A percentile compares a stretch with the other conserved stretches of the same genome.
These are phyloP conservation scores for Platalea minor DNA, from an alignment of 2,797 vertebrate genomes.

Conservation along the genomic window DNA sequence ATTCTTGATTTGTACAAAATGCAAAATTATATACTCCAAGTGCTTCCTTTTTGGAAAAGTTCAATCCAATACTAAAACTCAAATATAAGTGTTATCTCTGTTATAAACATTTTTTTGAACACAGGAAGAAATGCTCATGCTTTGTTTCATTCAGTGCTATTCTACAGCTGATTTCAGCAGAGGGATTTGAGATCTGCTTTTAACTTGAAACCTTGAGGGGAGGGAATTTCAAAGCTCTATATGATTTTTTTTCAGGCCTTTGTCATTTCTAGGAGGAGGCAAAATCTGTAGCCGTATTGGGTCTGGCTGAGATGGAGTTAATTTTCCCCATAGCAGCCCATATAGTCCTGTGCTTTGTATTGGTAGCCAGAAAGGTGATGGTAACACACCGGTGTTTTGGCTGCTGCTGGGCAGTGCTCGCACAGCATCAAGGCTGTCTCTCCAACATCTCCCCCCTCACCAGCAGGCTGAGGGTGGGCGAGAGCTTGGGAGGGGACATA, in stretches of 20 bases:
- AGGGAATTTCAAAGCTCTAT: not conserved
- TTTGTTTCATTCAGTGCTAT: not conserved
- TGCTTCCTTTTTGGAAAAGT: not conserved
- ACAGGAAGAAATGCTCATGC: not conserved
- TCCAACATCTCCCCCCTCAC: not conserved
- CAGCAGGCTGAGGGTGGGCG: not conserved
- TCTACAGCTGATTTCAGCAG: constrained; percentile 36
- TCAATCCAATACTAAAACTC: not conserved
- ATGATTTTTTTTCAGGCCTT: not conserved
- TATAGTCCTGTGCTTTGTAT: not conserved
- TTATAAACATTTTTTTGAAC: not conserved
- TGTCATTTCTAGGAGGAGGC: not conserved
- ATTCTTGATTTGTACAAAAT: not conserved
- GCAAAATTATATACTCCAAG: not conserved
- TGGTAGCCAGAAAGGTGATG: not conserved
- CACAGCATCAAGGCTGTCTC: not conserved
- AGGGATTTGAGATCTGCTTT: constrained; percentile 15
- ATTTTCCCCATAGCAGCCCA: not conserved
- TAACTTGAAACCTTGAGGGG: not conserved
- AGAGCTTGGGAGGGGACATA: not conserved
- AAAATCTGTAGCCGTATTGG: not conserved
- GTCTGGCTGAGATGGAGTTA: not conserved
- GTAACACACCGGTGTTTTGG: not conserved
- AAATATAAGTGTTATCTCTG: not conserved
- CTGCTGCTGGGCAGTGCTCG: not conserved